Evolutionary conservation across 2,888 invertebrate genomes (phyloP).

Genomic region (Rambutsinella grinnellia): DNA sequence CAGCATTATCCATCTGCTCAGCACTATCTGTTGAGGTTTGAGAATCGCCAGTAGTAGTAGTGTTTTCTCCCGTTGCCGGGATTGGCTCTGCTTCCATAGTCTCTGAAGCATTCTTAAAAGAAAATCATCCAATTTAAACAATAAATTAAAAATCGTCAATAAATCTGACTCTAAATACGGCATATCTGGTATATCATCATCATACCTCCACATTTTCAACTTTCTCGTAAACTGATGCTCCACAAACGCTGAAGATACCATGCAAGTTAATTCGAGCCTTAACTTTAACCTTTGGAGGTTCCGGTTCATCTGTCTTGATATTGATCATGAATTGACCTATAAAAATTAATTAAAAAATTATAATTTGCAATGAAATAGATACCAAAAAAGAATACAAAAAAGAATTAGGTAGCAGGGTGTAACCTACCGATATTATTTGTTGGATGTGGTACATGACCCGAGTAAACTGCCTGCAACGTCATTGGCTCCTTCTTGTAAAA

Average conservation of each 20-base stretch:
- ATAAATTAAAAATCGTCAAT: not conserved
- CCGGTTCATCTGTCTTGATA: slow-evolving; percentile 87
- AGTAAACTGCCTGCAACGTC: slow-evolving; percentile 86
- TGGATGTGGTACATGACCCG: slow-evolving; percentile 80
- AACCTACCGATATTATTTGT: slow-evolving; percentile 82
- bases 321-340: slow-evolving; percentile 72
- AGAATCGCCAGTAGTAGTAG: slow-evolving; percentile 68
- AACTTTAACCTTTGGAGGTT: slow-evolving; percentile 95
- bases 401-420: slow-evolving; percentile 5
- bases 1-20: slow-evolving; percentile 69
- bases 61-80: slow-evolving; percentile 69
- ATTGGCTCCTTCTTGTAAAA: slow-evolving; percentile 93
- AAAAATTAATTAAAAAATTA: not conserved
- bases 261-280: slow-evolving; percentile 95
- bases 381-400: not conserved
- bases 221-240: slow-evolving; percentile 79
- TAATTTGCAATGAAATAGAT: not conserved
- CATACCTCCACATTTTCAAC: slow-evolving; percentile 63
- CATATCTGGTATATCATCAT: no score
- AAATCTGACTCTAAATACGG: not conserved
- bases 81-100: slow-evolving; percentile 64
- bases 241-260: slow-evolving; percentile 89
- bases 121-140: not conserved
- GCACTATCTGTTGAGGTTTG: slow-evolving; percentile 67
- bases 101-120: slow-evolving; percentile 60